Base-by-base conservation (phyloP, 2,113 vertebrate genomes). In the Cacatua alba region DNA sequence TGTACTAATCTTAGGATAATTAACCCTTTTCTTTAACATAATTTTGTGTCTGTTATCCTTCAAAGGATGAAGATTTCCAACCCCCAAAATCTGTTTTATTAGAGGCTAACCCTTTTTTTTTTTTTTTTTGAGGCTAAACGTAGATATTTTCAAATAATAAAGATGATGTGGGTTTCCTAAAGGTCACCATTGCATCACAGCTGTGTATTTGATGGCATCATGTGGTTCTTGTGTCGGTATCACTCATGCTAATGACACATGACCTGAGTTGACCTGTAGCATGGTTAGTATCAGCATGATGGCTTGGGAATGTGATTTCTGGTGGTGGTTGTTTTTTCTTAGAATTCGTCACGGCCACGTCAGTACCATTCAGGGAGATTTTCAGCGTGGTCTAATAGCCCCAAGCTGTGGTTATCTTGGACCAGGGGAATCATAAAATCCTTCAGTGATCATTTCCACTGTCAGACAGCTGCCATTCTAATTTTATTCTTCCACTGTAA, bases 191-290 rank as follows among this genome's bases (percentile, higher is more conserved):
- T 35, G 12, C 12, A 18, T 71, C 37, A 49, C 11, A 31, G 11
- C 6, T 41, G 1, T 31, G 4, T 67, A 37, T 82, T 35, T 88
- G 20, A 13, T 55, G 21, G 39, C 18, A 19, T 51, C 7, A 10
- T 1, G 1, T 33, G 5, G 12, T n/a, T 78, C 43, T 84, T 63
- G 9, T 49, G 11, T 59, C 4, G 0, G 10, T 64, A 33, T 2
- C 10, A 31, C 9, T 71, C 15, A 49, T 7, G 68, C 9, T 53
- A 62, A 39, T 33, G 33, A 51, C 39, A 46, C 1, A 9, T 41
- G 46, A 9, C 7, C 19, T 13, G 65, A 51, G 7, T 12, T 83
- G 35, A 39, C 11, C 8, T 19, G 2, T 41, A 6, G 4, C 21
- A 37, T 13, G 18, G 9, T 31, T 63, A 44, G 7, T 15, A 67